Percentiles rank a stretch among this genome's conserved stretches.
phyloP scores from a whole-genome alignment of 2,797 vertebrate genomes.

The Danio jaintianensis region DNA sequence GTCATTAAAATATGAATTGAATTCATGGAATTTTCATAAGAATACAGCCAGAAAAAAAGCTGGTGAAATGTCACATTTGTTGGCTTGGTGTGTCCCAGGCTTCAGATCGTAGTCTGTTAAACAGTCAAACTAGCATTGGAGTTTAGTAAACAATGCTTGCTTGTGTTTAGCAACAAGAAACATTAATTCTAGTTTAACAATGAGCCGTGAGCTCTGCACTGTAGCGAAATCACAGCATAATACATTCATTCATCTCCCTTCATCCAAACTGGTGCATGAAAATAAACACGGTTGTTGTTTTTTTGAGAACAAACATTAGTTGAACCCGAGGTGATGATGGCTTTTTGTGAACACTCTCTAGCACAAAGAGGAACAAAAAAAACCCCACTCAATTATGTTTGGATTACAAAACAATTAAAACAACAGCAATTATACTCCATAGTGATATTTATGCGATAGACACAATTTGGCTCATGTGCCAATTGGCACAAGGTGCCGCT shows the following conservation, averaged over 20 bases:
- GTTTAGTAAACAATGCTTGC: neutral
- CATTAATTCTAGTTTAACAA: neutral
- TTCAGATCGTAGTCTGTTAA: too few relatives aligned
- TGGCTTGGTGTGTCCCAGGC: too few relatives aligned
- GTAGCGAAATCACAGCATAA: neutral
- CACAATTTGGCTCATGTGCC: too few relatives aligned
- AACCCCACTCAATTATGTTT: neutral
- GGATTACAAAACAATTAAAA: neutral
- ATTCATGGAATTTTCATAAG: too few relatives aligned
- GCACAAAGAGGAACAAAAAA: neutral
- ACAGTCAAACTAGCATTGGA: too few relatives aligned
- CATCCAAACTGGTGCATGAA: conserved; percentile 4
- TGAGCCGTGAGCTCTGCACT: neutral
- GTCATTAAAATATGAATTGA: too few relatives aligned
- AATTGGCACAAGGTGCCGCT: conserved; percentile 18
- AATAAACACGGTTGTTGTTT: conserved; percentile 8
- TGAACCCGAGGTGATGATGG: neutral
- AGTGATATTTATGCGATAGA: neutral
- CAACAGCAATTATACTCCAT: conserved; percentile 1
- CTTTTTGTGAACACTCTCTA: neutral
- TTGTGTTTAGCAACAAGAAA: neutral
- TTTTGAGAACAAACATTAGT: neutral
- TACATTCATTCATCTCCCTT: neutral
- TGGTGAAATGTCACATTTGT: too few relatives aligned
- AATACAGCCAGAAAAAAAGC: too few relatives aligned